These are phyloP conservation scores for Ips typographus DNA, from an alignment of 1,140 invertebrate genomes.

Conservation along the genomic window DNA sequence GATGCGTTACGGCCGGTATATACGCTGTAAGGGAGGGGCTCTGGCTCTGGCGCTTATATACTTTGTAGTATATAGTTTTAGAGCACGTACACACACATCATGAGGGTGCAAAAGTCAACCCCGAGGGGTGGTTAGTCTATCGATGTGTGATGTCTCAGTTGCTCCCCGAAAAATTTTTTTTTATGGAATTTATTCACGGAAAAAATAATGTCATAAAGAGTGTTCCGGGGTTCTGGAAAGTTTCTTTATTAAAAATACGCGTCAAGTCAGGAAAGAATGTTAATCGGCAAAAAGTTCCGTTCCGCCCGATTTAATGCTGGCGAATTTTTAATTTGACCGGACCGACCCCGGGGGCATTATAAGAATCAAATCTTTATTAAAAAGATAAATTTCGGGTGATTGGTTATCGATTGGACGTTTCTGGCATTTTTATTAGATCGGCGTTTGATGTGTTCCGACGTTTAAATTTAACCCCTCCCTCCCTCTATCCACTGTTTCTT, in stretches of 20 bases:
- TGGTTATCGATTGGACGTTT: slow-evolving; percentile 17
- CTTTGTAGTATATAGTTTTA: slow-evolving; percentile 27
- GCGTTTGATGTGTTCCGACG: slow-evolving; percentile 1
- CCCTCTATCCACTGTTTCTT: neutral
- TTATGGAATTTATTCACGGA: neutral
- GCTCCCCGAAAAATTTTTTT: neutral
- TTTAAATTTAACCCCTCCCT: neutral
- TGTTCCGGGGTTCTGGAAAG: neutral
- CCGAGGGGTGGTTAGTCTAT: slow-evolving; percentile 4
- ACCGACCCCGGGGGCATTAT: slow-evolving; percentile 17
- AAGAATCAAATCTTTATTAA: slow-evolving; percentile 29
- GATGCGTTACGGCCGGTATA: slow-evolving; percentile 28
- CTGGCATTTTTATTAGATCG: slow-evolving; percentile 21
- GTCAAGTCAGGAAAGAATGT: slow-evolving; percentile 24
- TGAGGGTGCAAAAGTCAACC: slow-evolving; percentile 26
- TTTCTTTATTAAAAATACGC: slow-evolving; percentile 28
- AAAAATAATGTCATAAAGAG: neutral
- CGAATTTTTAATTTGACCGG: slow-evolving; percentile 24
- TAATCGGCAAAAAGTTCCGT: slow-evolving; percentile 18
- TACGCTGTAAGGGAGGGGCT: slow-evolving; percentile 21
- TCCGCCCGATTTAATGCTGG: slow-evolving; percentile 22
- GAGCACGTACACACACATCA: slow-evolving; percentile 17
- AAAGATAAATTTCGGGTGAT: slow-evolving; percentile 26
- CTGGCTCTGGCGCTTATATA: slow-evolving; percentile 22
- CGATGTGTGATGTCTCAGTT: neutral